Conservation (phyloP, 2,888 invertebrate genomes). For the Amblyjoppa proteus region DNA sequence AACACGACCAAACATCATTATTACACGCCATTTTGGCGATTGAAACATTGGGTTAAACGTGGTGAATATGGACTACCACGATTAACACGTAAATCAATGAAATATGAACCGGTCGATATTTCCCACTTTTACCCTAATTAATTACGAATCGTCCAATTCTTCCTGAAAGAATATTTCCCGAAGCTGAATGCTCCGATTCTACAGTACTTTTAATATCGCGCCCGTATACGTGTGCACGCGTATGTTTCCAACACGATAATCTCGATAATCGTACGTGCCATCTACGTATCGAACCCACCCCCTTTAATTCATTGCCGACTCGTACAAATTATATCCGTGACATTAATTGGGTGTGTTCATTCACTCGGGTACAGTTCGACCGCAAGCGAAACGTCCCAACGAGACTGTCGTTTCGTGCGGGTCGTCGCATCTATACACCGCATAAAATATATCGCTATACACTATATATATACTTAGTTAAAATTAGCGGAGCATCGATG, state of each 20-base stretch:
- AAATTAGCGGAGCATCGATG: too few species aligned
- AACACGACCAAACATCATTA: neutral
- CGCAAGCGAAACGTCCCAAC: neutral
- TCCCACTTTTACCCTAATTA: neutral
- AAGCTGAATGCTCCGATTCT: neutral
- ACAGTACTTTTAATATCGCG: too few species aligned
- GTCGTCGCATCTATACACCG: neutral
- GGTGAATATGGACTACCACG: too few species aligned
- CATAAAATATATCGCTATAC: neutral
- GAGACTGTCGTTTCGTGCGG: neutral
- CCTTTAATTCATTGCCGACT: neutral
- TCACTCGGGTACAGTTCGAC: neutral
- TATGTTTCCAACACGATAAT: neutral
- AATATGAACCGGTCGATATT: too few species aligned
- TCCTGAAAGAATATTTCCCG: neutral
- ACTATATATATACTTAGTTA: neutral
- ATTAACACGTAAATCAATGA: too few species aligned
- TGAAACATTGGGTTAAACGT: neutral
- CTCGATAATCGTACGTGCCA: neutral
- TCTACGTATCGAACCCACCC: neutral
- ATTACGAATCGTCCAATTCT: neutral
- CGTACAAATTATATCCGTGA: neutral
- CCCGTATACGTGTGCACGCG: neutral
- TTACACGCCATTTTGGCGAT: neutral
- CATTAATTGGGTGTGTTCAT: slow-evolving; percentile 7